phyloP scores from a whole-genome alignment of 2,888 invertebrate species.

The Pharmacophagus antenor region DNA sequence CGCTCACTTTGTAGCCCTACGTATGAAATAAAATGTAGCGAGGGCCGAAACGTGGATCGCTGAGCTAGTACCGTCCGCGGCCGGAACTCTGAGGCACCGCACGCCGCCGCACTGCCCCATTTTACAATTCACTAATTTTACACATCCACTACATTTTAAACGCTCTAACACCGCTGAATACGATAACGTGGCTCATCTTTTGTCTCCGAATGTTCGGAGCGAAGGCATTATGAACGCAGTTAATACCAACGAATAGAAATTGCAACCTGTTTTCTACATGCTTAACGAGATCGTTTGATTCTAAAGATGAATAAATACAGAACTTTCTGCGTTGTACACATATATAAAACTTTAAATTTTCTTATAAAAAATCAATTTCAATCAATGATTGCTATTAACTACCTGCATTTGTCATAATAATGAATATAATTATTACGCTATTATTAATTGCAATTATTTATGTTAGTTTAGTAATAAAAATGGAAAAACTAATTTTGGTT shows the following conservation, averaged over 20 bases:
- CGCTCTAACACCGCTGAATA: constrained; percentile 18
- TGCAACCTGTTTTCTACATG: background rate
- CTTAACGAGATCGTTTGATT: background rate
- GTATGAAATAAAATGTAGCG: constrained; percentile 15
- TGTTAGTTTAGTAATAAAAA: no score
- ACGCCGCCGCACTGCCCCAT: constrained; percentile 39
- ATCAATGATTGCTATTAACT: no score
- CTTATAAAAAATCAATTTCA: no score
- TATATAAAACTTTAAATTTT: no score
- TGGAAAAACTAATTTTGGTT: no score
- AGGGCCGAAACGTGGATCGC: constrained; percentile 15
- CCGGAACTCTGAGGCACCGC: constrained; percentile 66
- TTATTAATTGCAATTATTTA: no score
- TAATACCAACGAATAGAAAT: background rate
- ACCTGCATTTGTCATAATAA: no score
- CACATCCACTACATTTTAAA: constrained; percentile 37
- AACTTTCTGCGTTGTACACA: background rate
- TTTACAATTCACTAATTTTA: constrained; percentile 67
- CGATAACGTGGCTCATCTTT: constrained; percentile 16
- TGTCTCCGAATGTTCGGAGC: constrained; percentile 5
- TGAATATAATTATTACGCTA: no score
- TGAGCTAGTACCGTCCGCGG: constrained; percentile 46
- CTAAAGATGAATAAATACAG: no score
- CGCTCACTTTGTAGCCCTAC: constrained; percentile 22
- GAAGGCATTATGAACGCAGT: background rate